Evolutionary conservation across 2,888 invertebrate genomes (phyloP).

Genomic region (Callyntrura guangdongensis): DNA sequence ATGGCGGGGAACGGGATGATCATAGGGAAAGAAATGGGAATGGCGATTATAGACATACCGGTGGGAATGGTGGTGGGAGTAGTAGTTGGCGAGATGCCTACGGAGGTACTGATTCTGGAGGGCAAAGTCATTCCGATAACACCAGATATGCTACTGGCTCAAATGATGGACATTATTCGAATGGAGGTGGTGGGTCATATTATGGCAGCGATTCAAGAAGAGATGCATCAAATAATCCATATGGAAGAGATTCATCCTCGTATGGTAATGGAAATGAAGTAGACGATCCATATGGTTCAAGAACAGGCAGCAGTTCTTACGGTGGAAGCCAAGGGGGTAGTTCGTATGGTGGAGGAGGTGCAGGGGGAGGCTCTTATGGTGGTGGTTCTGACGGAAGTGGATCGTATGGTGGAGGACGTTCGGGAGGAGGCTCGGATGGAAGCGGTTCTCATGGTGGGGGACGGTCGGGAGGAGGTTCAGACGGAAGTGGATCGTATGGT

Average conservation of each 20-base stretch:
- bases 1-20: slow-evolving; percentile 20
- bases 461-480: no score
- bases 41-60: slow-evolving; percentile 33
- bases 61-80: slow-evolving; percentile 17
- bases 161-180: neutral
- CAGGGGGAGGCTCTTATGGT: no score
- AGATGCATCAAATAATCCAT: neutral
- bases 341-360: neutral
- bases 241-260: neutral
- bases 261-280: neutral
- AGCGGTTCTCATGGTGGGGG: no score
- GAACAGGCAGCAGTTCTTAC: slow-evolving; percentile 40
- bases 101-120: slow-evolving; percentile 16
- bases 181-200: slow-evolving; percentile 11
- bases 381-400: no score
- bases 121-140: neutral
- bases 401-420: no score
- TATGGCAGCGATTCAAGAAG: slow-evolving; percentile 35
- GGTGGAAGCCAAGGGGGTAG: slow-evolving; percentile 60
- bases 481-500: no score
- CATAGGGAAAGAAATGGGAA: slow-evolving; percentile 37
- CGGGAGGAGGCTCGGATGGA: no score
- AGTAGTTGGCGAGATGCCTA: slow-evolving; percentile 23
- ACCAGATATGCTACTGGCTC: slow-evolving; percentile 32
- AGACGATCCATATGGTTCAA: slow-evolving; percentile 21